Base-by-base conservation (phyloP, 1,140 invertebrate species). In the Nasonia giraulti region DNA sequence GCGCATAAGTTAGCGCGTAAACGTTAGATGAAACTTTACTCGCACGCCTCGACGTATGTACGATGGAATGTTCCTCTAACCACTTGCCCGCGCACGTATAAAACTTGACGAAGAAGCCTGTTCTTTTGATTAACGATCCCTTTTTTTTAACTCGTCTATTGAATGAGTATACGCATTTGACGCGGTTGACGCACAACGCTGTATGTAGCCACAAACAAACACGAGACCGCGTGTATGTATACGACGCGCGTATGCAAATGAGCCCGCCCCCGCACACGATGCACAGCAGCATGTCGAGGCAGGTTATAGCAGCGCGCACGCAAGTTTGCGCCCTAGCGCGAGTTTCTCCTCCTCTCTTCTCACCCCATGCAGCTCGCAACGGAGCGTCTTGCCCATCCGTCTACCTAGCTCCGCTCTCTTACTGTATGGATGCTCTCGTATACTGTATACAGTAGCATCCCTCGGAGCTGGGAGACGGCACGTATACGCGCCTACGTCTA, bases 401-500 rank as follows among this genome's bases (percentile, higher is more conserved):
- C 77, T 66, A 17, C 66, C 40, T 66, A 33, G 68, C 47, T 68
- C 14, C 44, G 23, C 73, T 76, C 6, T 44, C 40, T 44, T 44
- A 8, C 33, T 44, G 10, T 44, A 44, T 44, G 8, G 40, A 8
- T 44, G 40, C 40, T 44, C 33, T 37, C 33, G 33, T n/a, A n/a
- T 17, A 55, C 50, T 55, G 50, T 62, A 62, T 55, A 55, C 17
- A 55, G 12, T 20, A 10, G 6, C n/a, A 27, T 55, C 73, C 50
- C 47, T 20, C 8, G 20, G 7, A 62, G 33, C 76, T 68, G 68
- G 33, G 62, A 83, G 74, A 10, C 69, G 17, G 44, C n/a, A 37
- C 78, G 86, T 81, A 83, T 81, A 85, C 86, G 85, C 81, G 84
- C 82, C 86, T 87, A 82, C 50, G 17, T 50, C 12, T 81, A 27